Conservation (phyloP, 1,140 invertebrate genomes). For the Pseudomyrmex gracilis region DNA sequence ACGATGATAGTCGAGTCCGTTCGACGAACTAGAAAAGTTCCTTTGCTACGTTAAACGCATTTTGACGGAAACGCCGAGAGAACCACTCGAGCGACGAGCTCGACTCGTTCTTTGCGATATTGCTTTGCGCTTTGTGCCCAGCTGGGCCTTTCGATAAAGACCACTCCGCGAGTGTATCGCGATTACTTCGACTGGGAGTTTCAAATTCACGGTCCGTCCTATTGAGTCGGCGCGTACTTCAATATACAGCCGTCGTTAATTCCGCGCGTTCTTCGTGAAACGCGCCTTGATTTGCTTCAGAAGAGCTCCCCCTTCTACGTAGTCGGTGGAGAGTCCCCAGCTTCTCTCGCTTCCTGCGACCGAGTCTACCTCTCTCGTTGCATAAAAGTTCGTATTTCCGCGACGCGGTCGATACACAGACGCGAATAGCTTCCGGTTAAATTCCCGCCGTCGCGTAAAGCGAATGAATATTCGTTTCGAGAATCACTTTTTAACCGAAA, state of each 20-base stretch:
- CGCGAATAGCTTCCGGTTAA: conserved; percentile 14
- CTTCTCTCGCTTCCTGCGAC: not conserved
- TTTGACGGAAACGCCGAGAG: conserved; percentile 32
- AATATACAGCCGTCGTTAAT: conserved; percentile 21
- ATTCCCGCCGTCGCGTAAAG: not conserved
- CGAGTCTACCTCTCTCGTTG: not conserved
- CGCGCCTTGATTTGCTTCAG: conserved; percentile 1
- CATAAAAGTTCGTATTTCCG: conserved; percentile 23
- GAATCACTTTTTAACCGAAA: not conserved
- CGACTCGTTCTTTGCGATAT: conserved; percentile 50
- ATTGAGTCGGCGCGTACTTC: not conserved
- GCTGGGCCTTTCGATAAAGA: conserved; percentile 40
- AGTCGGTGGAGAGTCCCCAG: not conserved
- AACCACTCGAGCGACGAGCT: conserved; percentile 15
- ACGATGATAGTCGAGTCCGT: not conserved
- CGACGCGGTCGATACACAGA: conserved; percentile 30
- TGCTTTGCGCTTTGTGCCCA: conserved; percentile 42
- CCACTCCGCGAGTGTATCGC: not conserved
- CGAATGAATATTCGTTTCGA: not conserved
- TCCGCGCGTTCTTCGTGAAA: not conserved
- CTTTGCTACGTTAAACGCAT: conserved; percentile 45
- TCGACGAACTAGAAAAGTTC: conserved; percentile 19
- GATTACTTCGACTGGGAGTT: not conserved
- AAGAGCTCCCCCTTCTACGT: not conserved
- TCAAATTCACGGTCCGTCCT: not conserved